Evolutionary conservation across 2,797 vertebrate species (phyloP), one percentile per base, ranked within the genome.

Genomic region (Phoebastria nigripes): DNA sequence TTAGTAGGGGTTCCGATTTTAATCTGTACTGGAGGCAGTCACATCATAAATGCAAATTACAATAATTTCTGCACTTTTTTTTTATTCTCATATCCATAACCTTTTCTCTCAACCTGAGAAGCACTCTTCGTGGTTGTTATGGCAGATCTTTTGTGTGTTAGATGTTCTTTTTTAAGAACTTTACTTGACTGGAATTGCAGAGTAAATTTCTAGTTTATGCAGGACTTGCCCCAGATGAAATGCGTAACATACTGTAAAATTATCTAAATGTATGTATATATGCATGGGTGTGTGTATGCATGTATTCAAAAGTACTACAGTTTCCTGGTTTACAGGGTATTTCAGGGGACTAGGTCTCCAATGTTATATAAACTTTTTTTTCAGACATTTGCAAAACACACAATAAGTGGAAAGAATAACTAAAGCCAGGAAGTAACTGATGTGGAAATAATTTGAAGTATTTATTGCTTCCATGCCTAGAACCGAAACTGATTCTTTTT

Each of bases 231-330:
- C 25, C 1, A 0, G 20, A 61, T 42, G 12, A 88, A 87, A 86
- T 11, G 4, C 39, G 6, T 17, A 89, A 12, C 3, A 19, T 25
- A 42, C 3, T 39, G 8, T 80, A 69, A 89, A 87, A 92, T 61
- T 56, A 49, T 35, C 51, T 78, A 56, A 52, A 71, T 39, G 8
- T 65, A 56, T 16, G 2, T 33, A 35, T 18, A 59, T 54, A 8
- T 0, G 0, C 35, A 47, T 66, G 15, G 33, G 7, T 35, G 4
- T 39, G 5, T 35, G 2, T 12, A 71, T 17, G 16, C 3, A 13
- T 12, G 2, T 39, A 21, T 77, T 82, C 7, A 73, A 62, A 54
- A 62, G 8, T 31, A 87, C 9, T n/a, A 31, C 21, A 14, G 11
- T 1, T 37, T 84, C 37, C 15, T 31, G 28, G 33, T 4, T 15